phyloP scores from a whole-genome alignment of 2,888 invertebrate species.

The Salticus scenicus region DNA sequence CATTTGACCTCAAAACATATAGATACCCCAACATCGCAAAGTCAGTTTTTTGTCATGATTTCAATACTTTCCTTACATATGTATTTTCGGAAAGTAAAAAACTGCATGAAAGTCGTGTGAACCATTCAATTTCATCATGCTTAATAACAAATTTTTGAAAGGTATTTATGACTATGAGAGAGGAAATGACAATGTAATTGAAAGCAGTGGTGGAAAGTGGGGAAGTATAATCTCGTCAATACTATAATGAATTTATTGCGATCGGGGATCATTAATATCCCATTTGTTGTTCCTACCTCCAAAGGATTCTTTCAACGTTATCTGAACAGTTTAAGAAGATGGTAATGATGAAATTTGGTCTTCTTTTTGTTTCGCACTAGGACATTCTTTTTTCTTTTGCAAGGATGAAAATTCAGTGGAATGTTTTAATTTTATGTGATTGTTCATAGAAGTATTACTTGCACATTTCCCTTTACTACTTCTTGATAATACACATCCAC shows the following conservation, averaged over 20 bases:
- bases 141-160: no score
- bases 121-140: no score
- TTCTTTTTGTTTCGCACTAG: background rate
- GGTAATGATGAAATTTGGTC: slow-evolving; percentile 3
- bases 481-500: slow-evolving; percentile 6
- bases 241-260: background rate
- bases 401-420: background rate
- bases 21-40: no score
- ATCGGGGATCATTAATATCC: background rate
- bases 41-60: no score
- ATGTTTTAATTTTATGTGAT: background rate
- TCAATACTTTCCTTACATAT: no score
- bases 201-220: no score
- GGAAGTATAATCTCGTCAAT: slow-evolving; percentile 16
- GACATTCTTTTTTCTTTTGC: background rate
- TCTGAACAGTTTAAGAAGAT: background rate
- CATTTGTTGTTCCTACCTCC: background rate
- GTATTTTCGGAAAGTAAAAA: no score
- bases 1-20: no score
- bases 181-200: no score
- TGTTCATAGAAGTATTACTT: slow-evolving; percentile 2
- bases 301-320: background rate
- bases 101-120: no score
- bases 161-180: no score
- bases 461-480: background rate